These are phyloP conservation scores for Drosophila lutescens DNA, from an alignment of 2,888 invertebrate genomes.

Conservation along the genomic window DNA sequence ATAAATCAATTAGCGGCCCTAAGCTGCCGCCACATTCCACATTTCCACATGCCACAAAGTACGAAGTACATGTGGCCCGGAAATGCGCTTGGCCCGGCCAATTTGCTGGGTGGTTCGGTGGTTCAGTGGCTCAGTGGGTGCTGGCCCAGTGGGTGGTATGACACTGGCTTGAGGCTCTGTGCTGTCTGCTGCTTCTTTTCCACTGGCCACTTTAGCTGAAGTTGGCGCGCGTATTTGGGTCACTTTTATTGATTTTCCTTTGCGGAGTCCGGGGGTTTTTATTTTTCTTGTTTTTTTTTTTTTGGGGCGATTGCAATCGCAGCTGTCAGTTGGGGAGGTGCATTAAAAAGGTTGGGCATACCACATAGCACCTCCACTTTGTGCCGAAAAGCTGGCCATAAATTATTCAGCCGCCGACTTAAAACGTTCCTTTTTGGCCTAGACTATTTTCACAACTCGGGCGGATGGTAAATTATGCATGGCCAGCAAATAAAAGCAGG, in stretches of 20 bases:
- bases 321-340: constrained; percentile 58
- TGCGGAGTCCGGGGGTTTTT: neutral
- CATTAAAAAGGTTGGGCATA: constrained; percentile 63
- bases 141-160: constrained; percentile 7
- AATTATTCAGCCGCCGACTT: constrained; percentile 67
- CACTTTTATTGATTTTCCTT: constrained; percentile 73
- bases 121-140: neutral
- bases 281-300: constrained; percentile 3
- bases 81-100: constrained; percentile 67
- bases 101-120: constrained; percentile 24
- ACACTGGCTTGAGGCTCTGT: constrained; percentile 29
- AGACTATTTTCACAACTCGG: constrained; percentile 54
- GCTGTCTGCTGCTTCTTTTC: constrained; percentile 11
- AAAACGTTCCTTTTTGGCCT: constrained; percentile 63
- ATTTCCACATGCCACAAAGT: constrained; percentile 11
- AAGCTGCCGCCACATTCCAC: constrained; percentile 65
- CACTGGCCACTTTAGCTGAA: constrained; percentile 40
- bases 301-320: constrained; percentile 66
- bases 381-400: constrained; percentile 60
- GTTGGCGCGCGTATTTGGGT: constrained; percentile 74
- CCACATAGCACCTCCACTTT: neutral
- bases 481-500: constrained; percentile 49
- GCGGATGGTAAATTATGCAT: constrained; percentile 61
- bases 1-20: constrained; percentile 74
- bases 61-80: constrained; percentile 48